Conservation (phyloP, 2,113 vertebrate species). For the Eptatretus burgeri region DNA sequence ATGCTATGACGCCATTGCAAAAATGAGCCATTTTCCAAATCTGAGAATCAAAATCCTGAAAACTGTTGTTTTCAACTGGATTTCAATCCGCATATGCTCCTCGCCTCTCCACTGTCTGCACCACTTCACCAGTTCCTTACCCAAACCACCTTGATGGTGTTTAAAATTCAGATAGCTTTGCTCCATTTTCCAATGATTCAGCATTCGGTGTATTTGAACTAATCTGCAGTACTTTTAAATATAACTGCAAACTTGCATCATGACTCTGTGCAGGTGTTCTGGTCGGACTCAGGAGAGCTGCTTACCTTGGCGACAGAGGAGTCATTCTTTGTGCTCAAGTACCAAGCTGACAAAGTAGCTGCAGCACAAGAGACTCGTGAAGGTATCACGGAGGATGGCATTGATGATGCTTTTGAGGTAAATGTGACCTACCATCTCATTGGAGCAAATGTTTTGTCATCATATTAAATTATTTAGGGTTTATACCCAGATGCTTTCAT, state of each 20-base stretch:
- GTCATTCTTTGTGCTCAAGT: slow-evolving; percentile 90
- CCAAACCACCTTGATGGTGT: no score
- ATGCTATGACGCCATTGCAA: no score
- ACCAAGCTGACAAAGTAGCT: slow-evolving; percentile 68
- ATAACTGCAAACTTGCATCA: neutral
- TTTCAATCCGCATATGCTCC: neutral
- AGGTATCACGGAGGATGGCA: slow-evolving; percentile 82
- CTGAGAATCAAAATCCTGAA: neutral
- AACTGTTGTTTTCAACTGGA: neutral
- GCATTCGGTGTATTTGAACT: neutral
- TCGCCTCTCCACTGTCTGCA: no score
- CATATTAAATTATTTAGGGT: no score
- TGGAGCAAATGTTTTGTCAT: neutral
- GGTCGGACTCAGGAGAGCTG: slow-evolving; percentile 95
- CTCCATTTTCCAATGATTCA: neutral
- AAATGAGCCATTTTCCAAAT: no score
- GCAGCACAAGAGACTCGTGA: slow-evolving; percentile 76
- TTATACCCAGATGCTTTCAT: no score
- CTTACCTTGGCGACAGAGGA: slow-evolving; percentile 93
- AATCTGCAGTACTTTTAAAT: neutral
- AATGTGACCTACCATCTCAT: neutral
- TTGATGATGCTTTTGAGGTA: slow-evolving; percentile 94
- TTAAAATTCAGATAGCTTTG: no score
- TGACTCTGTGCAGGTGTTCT: slow-evolving; percentile 46
- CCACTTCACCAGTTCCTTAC: no score